Percentiles rank a stretch among this genome's conserved stretches.
Evolutionary conservation across 2,113 vertebrate species (phyloP).

Genomic region (Stigmatopora argus): DNA sequence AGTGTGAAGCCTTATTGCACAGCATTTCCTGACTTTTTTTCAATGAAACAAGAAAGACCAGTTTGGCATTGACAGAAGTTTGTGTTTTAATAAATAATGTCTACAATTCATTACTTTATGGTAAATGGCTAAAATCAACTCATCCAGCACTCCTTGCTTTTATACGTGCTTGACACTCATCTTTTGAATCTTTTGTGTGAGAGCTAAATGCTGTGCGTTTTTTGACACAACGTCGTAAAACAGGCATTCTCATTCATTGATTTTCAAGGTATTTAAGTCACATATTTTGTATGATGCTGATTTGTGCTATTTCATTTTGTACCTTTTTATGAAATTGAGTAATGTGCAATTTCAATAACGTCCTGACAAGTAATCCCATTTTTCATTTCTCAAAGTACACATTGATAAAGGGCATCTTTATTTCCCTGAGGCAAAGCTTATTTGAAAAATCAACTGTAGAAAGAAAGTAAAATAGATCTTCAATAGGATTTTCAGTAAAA

Average conservation of each 20-base stretch:
- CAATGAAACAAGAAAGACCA: background rate
- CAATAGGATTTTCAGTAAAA: background rate
- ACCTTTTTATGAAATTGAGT: background rate
- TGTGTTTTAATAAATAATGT: background rate
- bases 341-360: conserved; percentile 3
- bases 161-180: background rate
- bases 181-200: background rate
- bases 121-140: background rate
- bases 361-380: background rate
- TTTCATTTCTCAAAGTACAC: conserved; percentile 3
- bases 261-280: background rate
- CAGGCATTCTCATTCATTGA: background rate
- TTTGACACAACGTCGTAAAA: background rate
- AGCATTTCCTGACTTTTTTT: background rate
- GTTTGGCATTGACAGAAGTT: background rate
- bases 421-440: conserved; percentile 3
- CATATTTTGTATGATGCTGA: background rate
- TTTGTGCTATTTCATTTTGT: background rate
- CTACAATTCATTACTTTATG: background rate
- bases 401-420: conserved; percentile 3
- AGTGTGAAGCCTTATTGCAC: background rate
- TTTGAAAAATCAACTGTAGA: conserved; percentile 11
- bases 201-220: background rate
- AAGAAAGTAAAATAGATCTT: conserved; percentile 1
- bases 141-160: background rate